Conservation (phyloP, 1,140 invertebrate genomes). For the Neodiprion lecontei region DNA sequence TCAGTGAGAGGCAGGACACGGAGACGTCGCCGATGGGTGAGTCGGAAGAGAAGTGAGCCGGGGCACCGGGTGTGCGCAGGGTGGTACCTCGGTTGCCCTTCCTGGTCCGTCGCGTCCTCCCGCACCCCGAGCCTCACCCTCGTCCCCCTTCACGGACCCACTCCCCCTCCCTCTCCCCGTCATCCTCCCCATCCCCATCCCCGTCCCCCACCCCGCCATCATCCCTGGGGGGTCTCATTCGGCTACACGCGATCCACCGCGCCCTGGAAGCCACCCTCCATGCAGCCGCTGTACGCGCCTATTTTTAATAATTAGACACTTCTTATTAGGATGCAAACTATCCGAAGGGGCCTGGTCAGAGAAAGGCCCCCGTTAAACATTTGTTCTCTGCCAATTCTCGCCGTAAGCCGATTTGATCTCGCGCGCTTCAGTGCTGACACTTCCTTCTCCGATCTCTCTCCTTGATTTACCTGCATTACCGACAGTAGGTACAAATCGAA, state of each 20-base stretch:
- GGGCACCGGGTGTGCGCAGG: conserved; percentile 53
- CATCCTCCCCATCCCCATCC: conserved; percentile 6
- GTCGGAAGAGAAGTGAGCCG: conserved; percentile 58
- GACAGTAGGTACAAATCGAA: no score
- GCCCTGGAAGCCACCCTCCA: conserved; percentile 42
- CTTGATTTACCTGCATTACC: no score
- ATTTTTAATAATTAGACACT: conserved; percentile 35
- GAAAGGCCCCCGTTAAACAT: no score
- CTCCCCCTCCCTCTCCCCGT: conserved; percentile 7
- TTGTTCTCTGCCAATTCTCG: no score
- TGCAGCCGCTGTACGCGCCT: conserved; percentile 39
- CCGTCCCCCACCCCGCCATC: conserved; percentile 9
- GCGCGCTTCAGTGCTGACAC: no score
- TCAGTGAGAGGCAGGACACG: conserved; percentile 56
- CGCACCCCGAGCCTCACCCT: conserved; percentile 41
- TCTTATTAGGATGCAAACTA: not conserved
- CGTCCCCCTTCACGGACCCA: not conserved
- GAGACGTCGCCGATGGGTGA: conserved; percentile 53
- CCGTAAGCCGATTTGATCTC: no score
- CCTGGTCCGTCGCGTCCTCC: conserved; percentile 47
- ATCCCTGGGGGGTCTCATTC: conserved; percentile 39
- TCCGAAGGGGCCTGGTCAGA: not conserved
- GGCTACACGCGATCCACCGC: conserved; percentile 42
- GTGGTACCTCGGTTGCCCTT: conserved; percentile 44
- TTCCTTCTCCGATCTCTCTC: no score